Base-by-base conservation (phyloP, 2,113 vertebrate species). In the Nicator chloris region DNA sequence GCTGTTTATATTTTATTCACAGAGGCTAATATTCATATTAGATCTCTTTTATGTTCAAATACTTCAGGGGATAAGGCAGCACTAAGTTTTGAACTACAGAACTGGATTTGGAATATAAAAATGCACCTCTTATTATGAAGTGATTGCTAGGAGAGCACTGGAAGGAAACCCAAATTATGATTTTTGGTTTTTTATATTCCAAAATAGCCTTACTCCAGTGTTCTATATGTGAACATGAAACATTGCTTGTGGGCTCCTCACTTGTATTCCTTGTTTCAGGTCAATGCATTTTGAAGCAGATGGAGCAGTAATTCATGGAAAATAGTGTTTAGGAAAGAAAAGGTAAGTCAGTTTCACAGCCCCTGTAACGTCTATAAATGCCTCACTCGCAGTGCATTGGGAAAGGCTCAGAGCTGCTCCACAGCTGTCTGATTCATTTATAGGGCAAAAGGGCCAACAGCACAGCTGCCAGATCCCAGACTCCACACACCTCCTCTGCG, bases 221-320 rank as follows among this genome's bases (percentile, higher is more conserved):
- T 88, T 92, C 88, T 88, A 79, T 45, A 57, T 63, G 73, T 42
- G n/a, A 93, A 70, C 64, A 82, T 50, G 82, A 92, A 93, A 88
- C 51, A 79, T 90, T 86, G 88, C 91, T 97, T 79, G 82, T 90
- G 54, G 88, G 86, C 85, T 92, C 69, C 80, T 90, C 75, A 64
- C 85, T 81, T 83, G 44, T 83, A 82, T 90, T 76, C 90, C 3
- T 1, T 88, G 87, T 96, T 96, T 95, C 95, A 90, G 92, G 95
- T 97, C 95, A 96, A 40, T 95, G 96, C 92, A 79, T 96, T 96
- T 90, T 39, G 86, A 91, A 96, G 92, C 94, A 95, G 95, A 95
- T 92, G 95, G 91, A 82, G 68, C 86, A 88, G 88, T 96, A 97
- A 97, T 96, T 97, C 10, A 73, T 95, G 83, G 83, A 87, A 96